Conservation (phyloP, 1,140 invertebrate genomes). For the Kradibia gibbosae region DNA sequence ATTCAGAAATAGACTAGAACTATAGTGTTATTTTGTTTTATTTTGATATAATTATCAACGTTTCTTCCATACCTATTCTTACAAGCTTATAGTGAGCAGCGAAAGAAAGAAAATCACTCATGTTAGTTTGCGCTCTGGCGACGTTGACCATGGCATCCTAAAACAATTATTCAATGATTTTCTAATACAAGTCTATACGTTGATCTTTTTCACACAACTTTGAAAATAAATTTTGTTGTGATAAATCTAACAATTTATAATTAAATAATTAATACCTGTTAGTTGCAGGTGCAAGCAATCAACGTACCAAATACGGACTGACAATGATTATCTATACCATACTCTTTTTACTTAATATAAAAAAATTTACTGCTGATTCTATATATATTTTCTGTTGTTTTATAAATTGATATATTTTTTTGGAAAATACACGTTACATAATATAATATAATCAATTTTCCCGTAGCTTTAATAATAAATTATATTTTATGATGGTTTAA, state of each 20-base stretch:
- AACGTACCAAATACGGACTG: neutral
- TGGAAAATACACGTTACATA: too few relatives aligned
- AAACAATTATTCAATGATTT: constrained; percentile 29
- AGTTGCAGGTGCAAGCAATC: neutral
- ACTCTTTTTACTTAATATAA: too few relatives aligned
- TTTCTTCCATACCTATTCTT: neutral
- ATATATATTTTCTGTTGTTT: too few relatives aligned
- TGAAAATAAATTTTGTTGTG: neutral
- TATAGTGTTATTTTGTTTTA: constrained; percentile 15
- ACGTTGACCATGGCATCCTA: constrained; percentile 33
- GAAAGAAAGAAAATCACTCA: constrained; percentile 18
- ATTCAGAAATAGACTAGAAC: neutral
- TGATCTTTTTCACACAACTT: constrained; percentile 15
- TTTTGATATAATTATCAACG: neutral
- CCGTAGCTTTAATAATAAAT: too few relatives aligned
- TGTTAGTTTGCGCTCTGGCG: neutral
- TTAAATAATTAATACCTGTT: neutral
- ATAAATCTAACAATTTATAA: neutral
- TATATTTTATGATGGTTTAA: too few relatives aligned
- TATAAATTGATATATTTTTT: too few relatives aligned
- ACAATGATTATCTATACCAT: neutral
- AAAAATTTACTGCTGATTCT: too few relatives aligned
- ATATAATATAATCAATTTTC: too few relatives aligned
- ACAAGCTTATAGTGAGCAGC: neutral
- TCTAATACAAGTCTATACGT: neutral